These are phyloP conservation scores for Erynnis tages DNA, from an alignment of 2,888 invertebrate genomes.

Conservation along the genomic window DNA sequence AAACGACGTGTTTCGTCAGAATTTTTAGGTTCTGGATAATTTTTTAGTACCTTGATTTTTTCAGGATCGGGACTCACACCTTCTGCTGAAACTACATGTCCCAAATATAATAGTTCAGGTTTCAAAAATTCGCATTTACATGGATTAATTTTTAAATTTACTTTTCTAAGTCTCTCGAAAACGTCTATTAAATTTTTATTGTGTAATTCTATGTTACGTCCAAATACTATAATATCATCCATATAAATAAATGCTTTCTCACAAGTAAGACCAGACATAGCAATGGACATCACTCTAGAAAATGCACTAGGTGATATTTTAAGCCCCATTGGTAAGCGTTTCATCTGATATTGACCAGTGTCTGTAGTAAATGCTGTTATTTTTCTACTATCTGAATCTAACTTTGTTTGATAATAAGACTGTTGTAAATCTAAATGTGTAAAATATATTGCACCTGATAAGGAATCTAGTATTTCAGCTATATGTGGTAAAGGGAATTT, in stretches of 20 bases:
- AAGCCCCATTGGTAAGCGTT: neutral
- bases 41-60: neutral
- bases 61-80: neutral
- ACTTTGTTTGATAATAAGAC: neutral
- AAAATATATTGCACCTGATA: conserved; percentile 1
- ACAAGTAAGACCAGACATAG: neutral
- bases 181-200: too few species aligned
- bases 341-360: neutral
- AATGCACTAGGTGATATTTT: neutral
- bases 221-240: neutral
- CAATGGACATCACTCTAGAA: neutral
- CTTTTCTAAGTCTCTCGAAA: neutral
- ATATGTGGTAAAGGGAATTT: neutral
- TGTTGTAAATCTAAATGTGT: neutral
- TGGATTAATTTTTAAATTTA: conserved; percentile 2
- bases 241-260: neutral
- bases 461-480: neutral
- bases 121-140: neutral
- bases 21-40: neutral
- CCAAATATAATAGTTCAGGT: neutral
- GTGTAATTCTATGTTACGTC: neutral
- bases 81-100: neutral
- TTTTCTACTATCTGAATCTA: neutral
- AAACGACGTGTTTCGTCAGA: neutral
- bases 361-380: neutral